Percentiles rank a stretch among this genome's conserved stretches.
Evolutionary conservation across 1,140 invertebrate genomes (phyloP).

Genomic region (Riptortus pedestris): DNA sequence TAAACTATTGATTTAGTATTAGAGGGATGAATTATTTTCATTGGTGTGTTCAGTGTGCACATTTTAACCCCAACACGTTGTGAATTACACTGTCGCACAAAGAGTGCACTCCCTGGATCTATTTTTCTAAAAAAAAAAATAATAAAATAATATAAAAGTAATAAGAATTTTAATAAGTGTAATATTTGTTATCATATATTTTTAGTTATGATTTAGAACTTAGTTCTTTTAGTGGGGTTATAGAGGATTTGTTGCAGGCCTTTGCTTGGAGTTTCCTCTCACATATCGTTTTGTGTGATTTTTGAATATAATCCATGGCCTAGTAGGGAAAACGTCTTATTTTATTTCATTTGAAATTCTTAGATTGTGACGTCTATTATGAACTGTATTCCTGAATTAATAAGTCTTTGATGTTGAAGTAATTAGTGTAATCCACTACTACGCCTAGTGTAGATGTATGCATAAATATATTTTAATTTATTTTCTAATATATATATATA

Average conservation of each 20-base stretch:
- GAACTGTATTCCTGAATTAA: background rate
- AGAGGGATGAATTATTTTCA: background rate
- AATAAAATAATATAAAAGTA: background rate
- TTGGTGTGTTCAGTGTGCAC: background rate
- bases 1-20: background rate
- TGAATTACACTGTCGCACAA: background rate
- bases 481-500: too few relatives aligned
- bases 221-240: slow-evolving; percentile 6
- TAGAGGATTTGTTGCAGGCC: background rate
- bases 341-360: background rate
- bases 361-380: slow-evolving; percentile 1
- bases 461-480: too few relatives aligned
- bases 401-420: background rate
- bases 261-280: background rate
- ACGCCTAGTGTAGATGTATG: background rate
- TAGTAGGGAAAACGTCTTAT: slow-evolving; percentile 7
- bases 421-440: background rate
- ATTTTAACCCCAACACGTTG: slow-evolving; percentile 4
- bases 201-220: slow-evolving; percentile 9
- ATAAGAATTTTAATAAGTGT: too few relatives aligned
- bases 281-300: slow-evolving; percentile 18
- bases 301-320: slow-evolving; percentile 6
- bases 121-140: slow-evolving; percentile 14
- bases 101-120: slow-evolving; percentile 10
- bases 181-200: background rate